A percentile compares a stretch with the other conserved stretches of the same genome.
Evolutionary conservation across 2,888 invertebrate species (phyloP).

Genomic region (Pandemis corylana): DNA sequence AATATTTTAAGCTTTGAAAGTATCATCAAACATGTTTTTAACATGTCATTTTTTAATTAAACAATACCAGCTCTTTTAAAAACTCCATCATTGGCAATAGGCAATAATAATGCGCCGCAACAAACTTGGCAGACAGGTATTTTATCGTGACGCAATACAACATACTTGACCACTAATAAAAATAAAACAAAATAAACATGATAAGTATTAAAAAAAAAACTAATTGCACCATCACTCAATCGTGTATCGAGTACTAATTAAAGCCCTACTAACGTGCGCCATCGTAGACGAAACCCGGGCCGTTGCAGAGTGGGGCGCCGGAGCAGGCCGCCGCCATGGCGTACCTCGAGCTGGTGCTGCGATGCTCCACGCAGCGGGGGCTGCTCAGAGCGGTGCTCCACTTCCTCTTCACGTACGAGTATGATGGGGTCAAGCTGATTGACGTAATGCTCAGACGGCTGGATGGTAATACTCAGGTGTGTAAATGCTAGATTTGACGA

Average conservation of each 20-base stretch:
- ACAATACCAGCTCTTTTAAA: no score
- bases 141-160: no score
- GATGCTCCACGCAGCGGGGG: slow-evolving; percentile 94
- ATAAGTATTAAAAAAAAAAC: background rate
- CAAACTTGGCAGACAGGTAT: no score
- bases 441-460: slow-evolving; percentile 93
- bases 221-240: slow-evolving; percentile 37
- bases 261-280: slow-evolving; percentile 57
- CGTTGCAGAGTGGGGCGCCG: slow-evolving; percentile 92
- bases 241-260: slow-evolving; percentile 25
- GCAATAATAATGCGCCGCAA: no score
- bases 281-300: slow-evolving; percentile 74
- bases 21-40: no score
- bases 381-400: slow-evolving; percentile 92
- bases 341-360: slow-evolving; percentile 95
- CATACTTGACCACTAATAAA: no score
- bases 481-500: slow-evolving; percentile 45
- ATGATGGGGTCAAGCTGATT: slow-evolving; percentile 93
- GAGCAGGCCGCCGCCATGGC: slow-evolving; percentile 97
- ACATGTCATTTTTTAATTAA: no score
- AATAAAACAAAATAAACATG: background rate
- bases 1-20: no score
- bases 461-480: slow-evolving; percentile 89
- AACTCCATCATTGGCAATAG: no score
- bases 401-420: slow-evolving; percentile 92